These are phyloP conservation scores for Caenorhabditis japonica DNA, from an alignment of 2,888 invertebrate species.

Conservation along the genomic window DNA sequence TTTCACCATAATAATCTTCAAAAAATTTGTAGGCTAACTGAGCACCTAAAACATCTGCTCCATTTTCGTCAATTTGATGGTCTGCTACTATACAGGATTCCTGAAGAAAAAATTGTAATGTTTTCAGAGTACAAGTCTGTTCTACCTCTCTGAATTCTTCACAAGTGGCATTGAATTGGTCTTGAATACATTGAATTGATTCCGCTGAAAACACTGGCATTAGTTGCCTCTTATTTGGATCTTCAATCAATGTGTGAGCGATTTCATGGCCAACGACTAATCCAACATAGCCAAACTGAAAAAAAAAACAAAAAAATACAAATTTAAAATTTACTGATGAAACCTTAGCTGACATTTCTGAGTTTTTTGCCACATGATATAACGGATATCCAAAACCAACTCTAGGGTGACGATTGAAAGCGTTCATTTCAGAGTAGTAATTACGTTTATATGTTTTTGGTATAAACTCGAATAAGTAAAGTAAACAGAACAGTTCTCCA, in stretches of 20 bases:
- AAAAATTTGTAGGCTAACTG: slow-evolving; percentile 8
- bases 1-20: neutral
- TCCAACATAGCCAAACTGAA: neutral
- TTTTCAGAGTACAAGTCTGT: neutral
- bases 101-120: too few species aligned
- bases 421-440: too few species aligned
- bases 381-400: neutral
- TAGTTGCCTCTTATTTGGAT: neutral
- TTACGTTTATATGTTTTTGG: too few species aligned
- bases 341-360: slow-evolving; percentile 4
- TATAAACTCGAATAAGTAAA: too few species aligned
- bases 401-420: neutral
- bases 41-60: slow-evolving; percentile 15
- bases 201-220: neutral
- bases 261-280: neutral
- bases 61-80: slow-evolving; percentile 5
- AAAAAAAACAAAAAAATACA: too few species aligned
- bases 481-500: too few species aligned
- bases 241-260: neutral
- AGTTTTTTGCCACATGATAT: slow-evolving; percentile 3
- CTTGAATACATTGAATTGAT: neutral
- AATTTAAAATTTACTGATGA: too few species aligned
- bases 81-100: neutral
- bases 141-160: neutral
- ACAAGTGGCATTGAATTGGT: slow-evolving; percentile 2